Base-by-base conservation (phyloP, 1,140 invertebrate species). In the Leptonema lineaticorne region DNA sequence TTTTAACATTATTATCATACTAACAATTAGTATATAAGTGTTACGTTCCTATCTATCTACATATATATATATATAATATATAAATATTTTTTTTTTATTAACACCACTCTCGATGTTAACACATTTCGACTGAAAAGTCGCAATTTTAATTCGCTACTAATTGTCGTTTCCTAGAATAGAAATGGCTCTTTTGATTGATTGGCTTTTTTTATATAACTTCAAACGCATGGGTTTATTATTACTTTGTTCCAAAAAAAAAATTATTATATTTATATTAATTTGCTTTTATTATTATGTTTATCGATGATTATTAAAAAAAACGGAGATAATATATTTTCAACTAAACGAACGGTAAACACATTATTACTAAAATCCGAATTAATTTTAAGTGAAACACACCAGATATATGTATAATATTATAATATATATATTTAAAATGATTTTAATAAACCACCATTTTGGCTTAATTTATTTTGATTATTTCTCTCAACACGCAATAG, bases 181-280 rank as follows among this genome's bases (percentile, higher is more conserved):
- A 37, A 62, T 62, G 59, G 37, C 37, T 62, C 30, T 62, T 24
- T 62, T 62, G 59, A 62, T 62, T 62, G 67, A 62, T 62, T 62
- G 67, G 67, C 67, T 63, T 63, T 16, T 53, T 53, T 53, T 22
- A n/a, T 58, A n/a, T 7, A 62, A 50, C 22, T 50, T 50, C 18
- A 63, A 68, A 62, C 59, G 67, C 67, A 68, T 68, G 67, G 59
- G 45, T 62, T 59, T 59, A 57, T 11, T 46, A 16, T 41, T 18
- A 20, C 46, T 53, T 53, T 53, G 37, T 53, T 26, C 22, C 50
- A 26, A 53, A 45, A 45, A 45, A 45, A 45, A 7, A n/a, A 41
- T 41, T 41, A 16, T 24, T 26, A 26, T 53, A 20, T 53, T 53
- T 24, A 53, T 53, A 24, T 53, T 14, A 41, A 9, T 33, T 33